Base-by-base conservation (phyloP, 2,797 vertebrate genomes). In the Coendou prehensilis region DNA sequence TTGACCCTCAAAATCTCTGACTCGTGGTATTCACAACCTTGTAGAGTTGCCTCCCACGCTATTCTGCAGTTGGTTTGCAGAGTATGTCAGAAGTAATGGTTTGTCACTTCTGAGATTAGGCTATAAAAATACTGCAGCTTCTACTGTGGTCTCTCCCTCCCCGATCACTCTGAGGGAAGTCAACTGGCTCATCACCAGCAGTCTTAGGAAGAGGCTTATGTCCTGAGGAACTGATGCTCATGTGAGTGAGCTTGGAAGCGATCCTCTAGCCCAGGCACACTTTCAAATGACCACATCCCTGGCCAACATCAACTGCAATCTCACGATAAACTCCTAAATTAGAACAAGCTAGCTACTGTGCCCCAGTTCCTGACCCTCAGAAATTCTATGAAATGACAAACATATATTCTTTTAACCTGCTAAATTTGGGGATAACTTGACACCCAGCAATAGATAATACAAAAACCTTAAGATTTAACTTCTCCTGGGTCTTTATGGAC, bases 221-320 rank as follows among this genome's bases (percentile, higher is more conserved):
- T 59, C 52, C 9, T 37, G 22, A 92, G 30, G 64, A 75, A 84
- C 47, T 80, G 73, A 76, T 0, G 0, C 13, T 52, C 81, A 87
- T 9, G 56, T 78, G 63, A 89, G 47, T 67, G 69, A 89, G 41
- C 61, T 59, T 84, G 47, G 71, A 78, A 78, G 76, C 1, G n/a
- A 89, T 22, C 80, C n/a, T 85, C 41, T 57, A 30, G 41, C 1
- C 0, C 56, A 82, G 93, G 41, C 52, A 95, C 59, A 47, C n/a
- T 82, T 91, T 89, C 92, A 95, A 85, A 73, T 82, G 92, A 92
- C 15, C 26, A 59, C 30, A 63, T n/a, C 41, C 26, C 81, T 75
- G 54, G n/a, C 56, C 92, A 94, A 57, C 18, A n/a, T 78, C 59
- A 18, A 96, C 47, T 22, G 50, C 79, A 85, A 54, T 33, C 82